These are phyloP conservation scores for Stigmatopora nigra DNA, from an alignment of 2,113 vertebrate genomes.

Conservation along the genomic window DNA sequence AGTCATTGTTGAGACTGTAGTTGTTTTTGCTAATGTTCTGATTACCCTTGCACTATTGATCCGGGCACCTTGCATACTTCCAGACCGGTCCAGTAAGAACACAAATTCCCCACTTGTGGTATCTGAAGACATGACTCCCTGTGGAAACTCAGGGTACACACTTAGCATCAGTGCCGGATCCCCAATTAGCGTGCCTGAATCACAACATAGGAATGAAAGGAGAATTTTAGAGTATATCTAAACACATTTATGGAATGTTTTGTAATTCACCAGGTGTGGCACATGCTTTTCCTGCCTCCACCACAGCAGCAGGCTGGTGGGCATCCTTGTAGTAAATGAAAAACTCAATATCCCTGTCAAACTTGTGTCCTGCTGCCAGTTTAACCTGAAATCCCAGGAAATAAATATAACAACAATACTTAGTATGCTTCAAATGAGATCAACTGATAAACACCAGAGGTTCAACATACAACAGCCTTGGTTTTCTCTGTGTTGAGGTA, in stretches of 20 bases:
- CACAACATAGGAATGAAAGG: not conserved
- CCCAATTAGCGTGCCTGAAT: slow-evolving; percentile 71
- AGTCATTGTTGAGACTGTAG: too few species aligned
- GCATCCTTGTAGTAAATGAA: slow-evolving; percentile 72
- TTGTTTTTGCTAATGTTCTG: not conserved
- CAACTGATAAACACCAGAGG: slow-evolving; percentile 1
- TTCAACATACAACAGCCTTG: slow-evolving; percentile 67
- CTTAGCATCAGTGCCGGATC: slow-evolving; percentile 75
- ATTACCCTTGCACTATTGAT: slow-evolving; percentile 74
- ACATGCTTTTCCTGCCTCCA: slow-evolving; percentile 65
- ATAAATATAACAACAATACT: not conserved
- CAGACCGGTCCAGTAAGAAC: slow-evolving; percentile 76
- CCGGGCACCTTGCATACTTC: slow-evolving; percentile 69
- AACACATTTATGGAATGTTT: not conserved
- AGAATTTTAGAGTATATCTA: not conserved
- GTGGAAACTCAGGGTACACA: slow-evolving; percentile 73
- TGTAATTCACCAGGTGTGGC: slow-evolving; percentile 54
- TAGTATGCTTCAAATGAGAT: not conserved
- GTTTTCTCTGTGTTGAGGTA: slow-evolving; percentile 64
- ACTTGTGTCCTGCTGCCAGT: slow-evolving; percentile 71
- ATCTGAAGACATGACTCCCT: slow-evolving; percentile 46
- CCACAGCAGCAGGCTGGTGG: slow-evolving; percentile 66
- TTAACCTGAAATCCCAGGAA: slow-evolving; percentile 58
- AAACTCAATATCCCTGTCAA: slow-evolving; percentile 74
- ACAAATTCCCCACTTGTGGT: slow-evolving; percentile 71